These are phyloP conservation scores for Plectrocnemia conspersa DNA, from an alignment of 1,140 invertebrate genomes.

Conservation along the genomic window DNA sequence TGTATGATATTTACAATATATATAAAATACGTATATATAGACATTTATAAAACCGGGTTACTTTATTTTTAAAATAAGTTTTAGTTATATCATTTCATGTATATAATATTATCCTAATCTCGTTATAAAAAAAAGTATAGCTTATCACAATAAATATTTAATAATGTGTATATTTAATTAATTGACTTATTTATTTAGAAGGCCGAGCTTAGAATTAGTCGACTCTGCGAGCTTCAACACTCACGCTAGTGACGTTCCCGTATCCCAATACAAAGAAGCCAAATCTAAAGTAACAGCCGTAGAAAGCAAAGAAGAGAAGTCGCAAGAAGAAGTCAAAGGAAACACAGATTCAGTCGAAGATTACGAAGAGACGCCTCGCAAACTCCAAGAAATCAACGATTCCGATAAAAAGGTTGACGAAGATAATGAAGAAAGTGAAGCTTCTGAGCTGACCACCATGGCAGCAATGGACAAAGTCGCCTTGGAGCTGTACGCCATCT, in stretches of 20 bases:
- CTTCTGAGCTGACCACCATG: conserved; percentile 59
- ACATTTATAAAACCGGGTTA: too few relatives aligned
- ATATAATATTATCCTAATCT: too few relatives aligned
- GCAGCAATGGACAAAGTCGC: conserved; percentile 75
- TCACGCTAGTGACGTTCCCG: conserved; percentile 51
- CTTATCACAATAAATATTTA: background rate
- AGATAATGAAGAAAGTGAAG: conserved; percentile 50
- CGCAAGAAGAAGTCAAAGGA: too few relatives aligned
- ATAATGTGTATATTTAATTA: background rate
- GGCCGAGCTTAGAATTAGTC: conserved; percentile 70
- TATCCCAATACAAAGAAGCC: conserved; percentile 47
- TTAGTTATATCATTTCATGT: too few relatives aligned
- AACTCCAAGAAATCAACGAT: conserved; percentile 30
- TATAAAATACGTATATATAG: too few relatives aligned
- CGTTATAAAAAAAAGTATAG: too few relatives aligned
- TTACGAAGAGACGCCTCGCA: conserved; percentile 21
- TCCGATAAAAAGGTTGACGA: conserved; percentile 43
- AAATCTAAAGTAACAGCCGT: conserved; percentile 26
- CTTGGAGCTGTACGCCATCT: conserved; percentile 71
- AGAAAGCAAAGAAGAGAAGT: conserved; percentile 20
- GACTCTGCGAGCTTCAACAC: conserved; percentile 76
- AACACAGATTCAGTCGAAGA: conserved; percentile 2
- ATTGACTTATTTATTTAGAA: conserved; percentile 41
- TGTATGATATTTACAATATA: background rate
- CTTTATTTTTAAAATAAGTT: too few relatives aligned